Conservation (phyloP, 2,113 vertebrate species). For the Sminthopsis crassicaudata region DNA sequence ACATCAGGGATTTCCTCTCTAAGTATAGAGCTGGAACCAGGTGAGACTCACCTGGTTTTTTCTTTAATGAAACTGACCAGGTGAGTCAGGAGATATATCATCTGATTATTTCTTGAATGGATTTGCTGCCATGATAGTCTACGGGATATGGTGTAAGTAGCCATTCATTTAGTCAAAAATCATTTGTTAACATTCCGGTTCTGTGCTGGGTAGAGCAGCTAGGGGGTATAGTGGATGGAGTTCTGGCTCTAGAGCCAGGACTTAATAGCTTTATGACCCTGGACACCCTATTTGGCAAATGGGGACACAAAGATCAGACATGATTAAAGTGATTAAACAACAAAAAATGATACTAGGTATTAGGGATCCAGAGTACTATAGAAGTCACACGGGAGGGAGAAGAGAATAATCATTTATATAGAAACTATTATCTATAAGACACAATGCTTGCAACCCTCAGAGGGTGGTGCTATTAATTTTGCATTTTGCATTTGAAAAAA, state of each 20-base stretch:
- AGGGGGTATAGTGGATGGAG: too few species aligned
- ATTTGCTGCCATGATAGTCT: background rate
- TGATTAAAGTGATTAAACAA: too few species aligned
- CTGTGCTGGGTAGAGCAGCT: background rate
- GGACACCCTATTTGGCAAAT: too few species aligned
- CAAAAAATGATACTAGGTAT: background rate
- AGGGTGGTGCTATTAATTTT: background rate
- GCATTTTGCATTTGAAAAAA: background rate
- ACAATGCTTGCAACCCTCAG: background rate
- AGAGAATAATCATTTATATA: background rate
- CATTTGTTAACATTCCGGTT: background rate
- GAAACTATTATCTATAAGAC: background rate
- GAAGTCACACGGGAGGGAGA: background rate
- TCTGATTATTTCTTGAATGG: background rate
- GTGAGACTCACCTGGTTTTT: conserved; percentile 66
- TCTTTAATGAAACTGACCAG: conserved; percentile 47
- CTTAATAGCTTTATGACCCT: too few species aligned
- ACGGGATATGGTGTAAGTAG: background rate
- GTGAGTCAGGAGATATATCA: conserved; percentile 38
- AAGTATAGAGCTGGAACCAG: background rate
- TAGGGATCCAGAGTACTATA: background rate
- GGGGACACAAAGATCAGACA: too few species aligned
- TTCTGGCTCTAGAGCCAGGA: too few species aligned
- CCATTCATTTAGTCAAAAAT: background rate
- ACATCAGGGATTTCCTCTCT: conserved; percentile 50